phyloP scores from a whole-genome alignment of 2,113 vertebrate genomes.

The Colossoma macropomum region DNA sequence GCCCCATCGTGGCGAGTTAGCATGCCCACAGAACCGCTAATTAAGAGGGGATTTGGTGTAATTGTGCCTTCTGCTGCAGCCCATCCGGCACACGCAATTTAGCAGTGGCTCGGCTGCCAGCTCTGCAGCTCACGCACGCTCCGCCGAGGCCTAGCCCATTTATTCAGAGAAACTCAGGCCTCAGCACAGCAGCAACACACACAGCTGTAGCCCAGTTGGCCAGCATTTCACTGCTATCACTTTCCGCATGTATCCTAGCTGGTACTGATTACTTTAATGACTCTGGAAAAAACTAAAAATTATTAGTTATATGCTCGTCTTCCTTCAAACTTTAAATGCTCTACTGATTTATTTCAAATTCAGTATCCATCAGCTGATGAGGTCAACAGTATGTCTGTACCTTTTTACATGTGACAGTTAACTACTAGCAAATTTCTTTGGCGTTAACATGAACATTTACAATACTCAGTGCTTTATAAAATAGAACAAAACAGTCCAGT shows the following conservation, averaged over 20 bases:
- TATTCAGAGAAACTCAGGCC: conserved; percentile 68
- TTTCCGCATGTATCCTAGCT: conserved; percentile 22
- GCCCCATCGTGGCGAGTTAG: conserved; percentile 78
- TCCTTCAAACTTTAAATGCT: neutral
- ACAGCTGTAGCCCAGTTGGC: conserved; percentile 51
- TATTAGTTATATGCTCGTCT: neutral
- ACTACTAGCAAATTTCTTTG: no score
- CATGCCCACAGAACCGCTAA: conserved; percentile 81
- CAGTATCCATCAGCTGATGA: no score
- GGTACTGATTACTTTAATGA: conserved; percentile 16
- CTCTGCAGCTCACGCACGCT: conserved; percentile 65
- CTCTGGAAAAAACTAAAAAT: neutral
- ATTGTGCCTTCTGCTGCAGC: conserved; percentile 82
- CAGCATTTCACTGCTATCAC: conserved; percentile 4
- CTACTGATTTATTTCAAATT: no score
- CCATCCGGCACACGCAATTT: conserved; percentile 80
- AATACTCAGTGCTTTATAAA: no score
- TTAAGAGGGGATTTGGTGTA: conserved; percentile 85
- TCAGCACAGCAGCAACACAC: conserved; percentile 71
- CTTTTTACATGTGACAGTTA: no score
- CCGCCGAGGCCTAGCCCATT: conserved; percentile 76
- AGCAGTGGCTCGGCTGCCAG: conserved; percentile 74
- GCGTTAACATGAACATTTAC: no score
- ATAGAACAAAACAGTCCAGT: no score
- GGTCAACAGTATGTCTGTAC: no score